phyloP scores from a whole-genome alignment of 2,888 invertebrate genomes.

The Uloborus plumipes region DNA sequence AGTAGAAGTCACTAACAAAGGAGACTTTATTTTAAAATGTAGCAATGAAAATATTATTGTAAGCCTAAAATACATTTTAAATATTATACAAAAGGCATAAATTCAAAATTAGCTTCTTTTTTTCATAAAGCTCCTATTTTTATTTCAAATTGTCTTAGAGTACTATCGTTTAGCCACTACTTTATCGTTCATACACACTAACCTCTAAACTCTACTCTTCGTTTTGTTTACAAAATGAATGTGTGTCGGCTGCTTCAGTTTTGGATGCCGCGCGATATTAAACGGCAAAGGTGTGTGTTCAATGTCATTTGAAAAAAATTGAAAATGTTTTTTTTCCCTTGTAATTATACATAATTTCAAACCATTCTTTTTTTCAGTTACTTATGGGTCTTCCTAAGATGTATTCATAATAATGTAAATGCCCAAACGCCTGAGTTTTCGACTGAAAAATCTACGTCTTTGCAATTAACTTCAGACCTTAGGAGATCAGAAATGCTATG shows the following conservation, averaged over 20 bases:
- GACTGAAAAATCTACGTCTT: background rate
- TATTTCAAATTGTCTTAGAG: too few species aligned
- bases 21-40: background rate
- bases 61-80: too few species aligned
- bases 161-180: too few species aligned
- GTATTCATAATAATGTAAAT: background rate
- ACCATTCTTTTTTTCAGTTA: background rate
- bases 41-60: too few species aligned
- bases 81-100: too few species aligned
- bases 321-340: background rate
- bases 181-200: too few species aligned
- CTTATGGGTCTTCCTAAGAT: background rate
- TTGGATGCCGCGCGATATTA: background rate
- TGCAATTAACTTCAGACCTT: background rate
- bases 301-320: background rate
- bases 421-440: background rate
- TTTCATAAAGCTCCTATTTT: too few species aligned
- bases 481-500: conserved; percentile 13
- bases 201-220: too few species aligned
- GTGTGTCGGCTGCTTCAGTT: background rate
- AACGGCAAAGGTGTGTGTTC: too few species aligned
- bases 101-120: too few species aligned
- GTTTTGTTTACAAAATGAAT: too few species aligned
- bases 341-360: background rate
- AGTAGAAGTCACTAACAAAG: conserved; percentile 21